Conservation (phyloP, 2,888 invertebrate species). For the Sesia apiformis region DNA sequence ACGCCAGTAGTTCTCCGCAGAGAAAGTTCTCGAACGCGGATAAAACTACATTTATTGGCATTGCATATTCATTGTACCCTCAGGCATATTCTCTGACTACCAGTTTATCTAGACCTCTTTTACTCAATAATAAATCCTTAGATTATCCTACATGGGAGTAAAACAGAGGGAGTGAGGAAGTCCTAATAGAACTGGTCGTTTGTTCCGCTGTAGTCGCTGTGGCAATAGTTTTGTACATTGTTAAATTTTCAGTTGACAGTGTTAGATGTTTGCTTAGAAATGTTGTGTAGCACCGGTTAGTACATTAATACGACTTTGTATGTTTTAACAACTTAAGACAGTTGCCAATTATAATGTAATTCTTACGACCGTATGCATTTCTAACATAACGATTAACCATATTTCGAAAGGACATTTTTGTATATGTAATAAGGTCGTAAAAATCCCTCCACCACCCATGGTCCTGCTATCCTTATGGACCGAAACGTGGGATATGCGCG, state of each 20-base stretch:
- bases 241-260: constrained; percentile 36
- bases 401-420: no score
- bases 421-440: no score
- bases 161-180: constrained; percentile 8
- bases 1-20: constrained; percentile 13
- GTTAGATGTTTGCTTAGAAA: no score
- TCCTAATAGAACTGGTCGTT: constrained; percentile 20
- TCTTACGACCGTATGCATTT: no score
- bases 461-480: no score
- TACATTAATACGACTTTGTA: no score
- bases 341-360: no score
- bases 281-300: no score
- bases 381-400: no score
- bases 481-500: no score
- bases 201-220: neutral
- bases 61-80: constrained; percentile 68
- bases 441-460: no score
- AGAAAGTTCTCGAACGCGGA: constrained; percentile 59
- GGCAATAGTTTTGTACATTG: constrained; percentile 47
- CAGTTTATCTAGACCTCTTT: constrained; percentile 23
- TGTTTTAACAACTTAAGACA: no score
- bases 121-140: neutral
- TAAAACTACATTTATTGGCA: constrained; percentile 66
- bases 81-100: constrained; percentile 30
- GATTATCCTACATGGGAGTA: neutral